Evolutionary conservation across 2,797 vertebrate genomes (phyloP).

Genomic region (Apogon talboti): DNA sequence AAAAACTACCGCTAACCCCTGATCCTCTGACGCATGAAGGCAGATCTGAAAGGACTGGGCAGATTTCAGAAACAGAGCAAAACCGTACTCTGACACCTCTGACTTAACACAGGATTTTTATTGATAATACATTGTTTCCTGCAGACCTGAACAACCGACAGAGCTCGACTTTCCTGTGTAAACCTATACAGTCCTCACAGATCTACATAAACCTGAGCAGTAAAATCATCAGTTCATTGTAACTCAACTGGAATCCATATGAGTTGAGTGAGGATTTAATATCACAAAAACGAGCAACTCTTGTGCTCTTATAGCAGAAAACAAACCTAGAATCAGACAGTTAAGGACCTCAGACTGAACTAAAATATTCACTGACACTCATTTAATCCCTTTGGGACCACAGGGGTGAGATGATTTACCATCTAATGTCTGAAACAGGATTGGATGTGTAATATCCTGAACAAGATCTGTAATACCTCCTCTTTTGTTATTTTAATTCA

Average conservation of each 20-base stretch:
- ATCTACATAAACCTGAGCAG: slow-evolving; percentile 18
- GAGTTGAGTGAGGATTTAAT: neutral
- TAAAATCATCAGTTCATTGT: neutral
- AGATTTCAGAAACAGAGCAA: slow-evolving; percentile 10
- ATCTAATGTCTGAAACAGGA: neutral
- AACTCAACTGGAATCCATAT: neutral
- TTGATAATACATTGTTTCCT: neutral
- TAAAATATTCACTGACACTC: too few relatives aligned
- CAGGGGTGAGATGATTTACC: too few relatives aligned
- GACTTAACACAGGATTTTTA: too few relatives aligned
- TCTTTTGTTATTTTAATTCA: neutral
- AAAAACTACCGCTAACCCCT: slow-evolving; percentile 55
- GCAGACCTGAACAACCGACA: neutral
- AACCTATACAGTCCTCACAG: slow-evolving; percentile 37
- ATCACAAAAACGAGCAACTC: too few relatives aligned
- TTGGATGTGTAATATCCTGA: neutral
- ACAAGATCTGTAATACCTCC: neutral
- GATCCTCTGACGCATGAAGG: slow-evolving; percentile 13
- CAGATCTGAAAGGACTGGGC: slow-evolving; percentile 49
- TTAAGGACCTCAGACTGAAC: too few relatives aligned
- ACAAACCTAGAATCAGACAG: too few relatives aligned
- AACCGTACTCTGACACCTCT: too few relatives aligned
- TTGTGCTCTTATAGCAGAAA: too few relatives aligned
- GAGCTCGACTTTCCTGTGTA: neutral
- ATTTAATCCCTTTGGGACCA: too few relatives aligned